These are phyloP conservation scores for Physeter macrocephalus DNA, from an alignment of 2,113 vertebrate species.

Conservation along the genomic window DNA sequence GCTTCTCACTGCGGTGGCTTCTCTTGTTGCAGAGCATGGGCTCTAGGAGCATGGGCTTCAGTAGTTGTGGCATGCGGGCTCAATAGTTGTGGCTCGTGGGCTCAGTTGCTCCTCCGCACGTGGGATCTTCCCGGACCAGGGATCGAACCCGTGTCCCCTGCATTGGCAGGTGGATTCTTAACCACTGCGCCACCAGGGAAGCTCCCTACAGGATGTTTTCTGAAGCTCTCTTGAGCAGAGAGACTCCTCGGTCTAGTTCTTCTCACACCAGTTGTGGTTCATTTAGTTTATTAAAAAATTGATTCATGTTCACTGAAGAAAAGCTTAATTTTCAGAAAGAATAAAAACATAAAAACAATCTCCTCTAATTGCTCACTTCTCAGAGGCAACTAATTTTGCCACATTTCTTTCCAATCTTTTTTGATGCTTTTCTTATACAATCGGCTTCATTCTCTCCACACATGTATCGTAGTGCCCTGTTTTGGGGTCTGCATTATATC, in stretches of 20 bases:
- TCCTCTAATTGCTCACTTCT: neutral
- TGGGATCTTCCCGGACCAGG: too few species aligned
- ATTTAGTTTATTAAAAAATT: neutral
- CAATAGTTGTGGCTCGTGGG: too few species aligned
- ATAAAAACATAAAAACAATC: neutral
- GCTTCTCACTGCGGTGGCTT: too few species aligned
- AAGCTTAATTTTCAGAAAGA: neutral
- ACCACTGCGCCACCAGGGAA: too few species aligned
- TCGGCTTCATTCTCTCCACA: neutral
- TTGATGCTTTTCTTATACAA: neutral
- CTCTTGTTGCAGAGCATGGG: accelerated
- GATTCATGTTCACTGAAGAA: neutral
- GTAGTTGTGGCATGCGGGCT: too few species aligned
- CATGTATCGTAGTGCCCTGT: neutral
- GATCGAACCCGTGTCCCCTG: too few species aligned
- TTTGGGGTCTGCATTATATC: neutral
- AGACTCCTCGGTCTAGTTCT: neutral
- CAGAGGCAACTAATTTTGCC: neutral
- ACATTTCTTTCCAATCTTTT: neutral
- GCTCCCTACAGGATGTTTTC: neutral
- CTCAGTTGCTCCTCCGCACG: too few species aligned
- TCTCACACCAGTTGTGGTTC: neutral
- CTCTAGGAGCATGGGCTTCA: too few species aligned
- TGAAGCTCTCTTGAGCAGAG: neutral
- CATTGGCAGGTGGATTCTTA: too few species aligned